Conservation (phyloP, 35 echinoderm and acorn worm species). For the Chiridota heheva region DNA sequence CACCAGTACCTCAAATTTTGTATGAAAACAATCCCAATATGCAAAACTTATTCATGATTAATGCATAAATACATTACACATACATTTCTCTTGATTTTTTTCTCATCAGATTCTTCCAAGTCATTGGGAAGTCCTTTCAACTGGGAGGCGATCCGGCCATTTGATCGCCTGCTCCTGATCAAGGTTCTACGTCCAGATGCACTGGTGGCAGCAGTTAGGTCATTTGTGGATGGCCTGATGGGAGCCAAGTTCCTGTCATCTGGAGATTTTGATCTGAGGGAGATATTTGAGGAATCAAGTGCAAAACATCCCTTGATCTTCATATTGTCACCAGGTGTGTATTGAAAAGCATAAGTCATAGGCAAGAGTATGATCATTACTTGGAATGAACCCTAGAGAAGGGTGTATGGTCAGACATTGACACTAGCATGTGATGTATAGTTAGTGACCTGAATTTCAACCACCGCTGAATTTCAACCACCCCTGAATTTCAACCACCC, state of each 20-base stretch:
- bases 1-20: too few relatives aligned
- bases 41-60: too few relatives aligned
- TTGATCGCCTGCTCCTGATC: slow-evolving; percentile 77
- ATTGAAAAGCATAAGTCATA: too few relatives aligned
- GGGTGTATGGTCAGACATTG: too few relatives aligned
- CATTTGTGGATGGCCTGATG: slow-evolving; percentile 86
- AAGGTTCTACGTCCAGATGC: slow-evolving; percentile 78
- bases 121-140: slow-evolving; percentile 70
- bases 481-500: too few relatives aligned
- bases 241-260: slow-evolving; percentile 74
- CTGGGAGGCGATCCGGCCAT: slow-evolving; percentile 80
- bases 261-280: slow-evolving; percentile 91
- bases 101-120: background rate
- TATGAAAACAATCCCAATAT: too few relatives aligned
- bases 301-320: slow-evolving; percentile 92
- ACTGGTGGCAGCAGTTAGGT: slow-evolving; percentile 64
- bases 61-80: too few relatives aligned
- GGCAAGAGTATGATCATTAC: too few relatives aligned
- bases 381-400: too few relatives aligned
- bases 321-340: slow-evolving; percentile 85
- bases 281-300: slow-evolving; percentile 95
- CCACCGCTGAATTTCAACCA: too few relatives aligned
- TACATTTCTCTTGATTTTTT: background rate
- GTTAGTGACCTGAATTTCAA: too few relatives aligned
- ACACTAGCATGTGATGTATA: too few relatives aligned